Evolutionary conservation across 2,888 invertebrate genomes (phyloP).

Genomic region (Ptychoptera contaminata): DNA sequence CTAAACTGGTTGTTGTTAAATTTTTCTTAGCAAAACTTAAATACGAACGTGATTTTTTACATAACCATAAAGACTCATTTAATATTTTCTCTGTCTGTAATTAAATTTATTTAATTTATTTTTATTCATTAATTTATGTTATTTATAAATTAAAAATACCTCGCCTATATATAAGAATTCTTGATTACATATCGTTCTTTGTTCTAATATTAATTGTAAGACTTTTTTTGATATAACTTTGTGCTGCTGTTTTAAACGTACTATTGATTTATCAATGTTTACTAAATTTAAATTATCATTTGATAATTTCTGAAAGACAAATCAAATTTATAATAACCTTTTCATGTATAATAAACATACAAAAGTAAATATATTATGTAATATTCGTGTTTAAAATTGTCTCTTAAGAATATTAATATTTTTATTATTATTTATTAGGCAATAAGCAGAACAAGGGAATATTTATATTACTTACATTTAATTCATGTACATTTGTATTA

Average conservation of each 20-base stretch:
- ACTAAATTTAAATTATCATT: conserved; percentile 22
- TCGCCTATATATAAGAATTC: conserved; percentile 67
- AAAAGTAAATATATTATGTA: no score
- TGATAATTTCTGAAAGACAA: conserved; percentile 21
- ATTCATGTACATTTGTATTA: conserved; percentile 24
- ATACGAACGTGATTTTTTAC: conserved; percentile 53
- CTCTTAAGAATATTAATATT: no score
- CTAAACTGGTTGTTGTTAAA: conserved; percentile 70
- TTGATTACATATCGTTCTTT: conserved; percentile 70
- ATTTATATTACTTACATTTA: conserved; percentile 18
- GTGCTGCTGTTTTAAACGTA: conserved; percentile 25
- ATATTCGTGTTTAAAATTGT: no score
- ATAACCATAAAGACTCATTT: conserved; percentile 50
- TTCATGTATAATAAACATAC: no score
- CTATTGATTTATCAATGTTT: conserved; percentile 23
- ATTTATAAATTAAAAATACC: conserved; percentile 9
- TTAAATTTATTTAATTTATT: no score
- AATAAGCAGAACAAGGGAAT: no score
- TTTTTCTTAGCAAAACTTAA: conserved; percentile 63
- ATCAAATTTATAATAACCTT: background rate
- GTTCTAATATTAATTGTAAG: conserved; percentile 80
- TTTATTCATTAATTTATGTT: no score
- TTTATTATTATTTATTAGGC: no score
- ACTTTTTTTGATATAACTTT: conserved; percentile 84
- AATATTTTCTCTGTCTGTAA: conserved; percentile 46